Base-by-base conservation (phyloP, 35 echinoderm and acorn worm genomes). In the Anneissia japonica region DNA sequence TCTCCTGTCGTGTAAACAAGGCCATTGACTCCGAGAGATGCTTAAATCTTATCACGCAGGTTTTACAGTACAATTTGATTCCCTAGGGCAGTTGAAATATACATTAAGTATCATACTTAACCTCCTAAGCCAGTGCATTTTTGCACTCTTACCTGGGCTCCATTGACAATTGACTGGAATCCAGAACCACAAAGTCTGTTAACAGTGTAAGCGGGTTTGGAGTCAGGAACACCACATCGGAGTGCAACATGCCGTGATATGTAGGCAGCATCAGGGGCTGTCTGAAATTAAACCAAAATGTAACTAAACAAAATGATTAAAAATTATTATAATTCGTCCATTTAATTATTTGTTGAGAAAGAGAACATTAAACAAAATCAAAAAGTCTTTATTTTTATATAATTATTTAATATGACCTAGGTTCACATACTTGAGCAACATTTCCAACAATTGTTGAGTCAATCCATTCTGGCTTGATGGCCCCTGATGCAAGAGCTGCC, bases 171-270 rank as follows among this genome's bases (percentile, higher is more conserved):
- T 6, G 95, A 88, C 73, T 90, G 89, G 83, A 98, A 98, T 4
- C 95, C 95, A 4, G 95, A 98, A 35, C 95, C 95, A 87, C 95
- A 98, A 7, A 98, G 86, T 32, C 95, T 81, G 55, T 98, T 98
- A 12, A 98, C 91, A 86, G 89, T 91, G 30, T 93, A 80, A 34
- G 95, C 95, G 28, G 95, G 95, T 32, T 84, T 91, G 38, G 74
- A 80, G 0, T 82, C 73, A 11, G 91, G 79, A 30, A 93, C 89
- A 74, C 95, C 95, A 64, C 40, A 83, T 13, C 91, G 76, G 31
- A 98, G 85, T 30, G 88, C 88, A 34, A 91, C 91, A 91, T 98
- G 95, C 14, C 95, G 64, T 17, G 91, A 82, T 39, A 92, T 76
- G 83, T 98, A 98, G 14, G 95, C 76, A 0, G 88, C 95, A 98